Base-by-base conservation (phyloP, 2,113 vertebrate species). In the Lycaon pictus region DNA sequence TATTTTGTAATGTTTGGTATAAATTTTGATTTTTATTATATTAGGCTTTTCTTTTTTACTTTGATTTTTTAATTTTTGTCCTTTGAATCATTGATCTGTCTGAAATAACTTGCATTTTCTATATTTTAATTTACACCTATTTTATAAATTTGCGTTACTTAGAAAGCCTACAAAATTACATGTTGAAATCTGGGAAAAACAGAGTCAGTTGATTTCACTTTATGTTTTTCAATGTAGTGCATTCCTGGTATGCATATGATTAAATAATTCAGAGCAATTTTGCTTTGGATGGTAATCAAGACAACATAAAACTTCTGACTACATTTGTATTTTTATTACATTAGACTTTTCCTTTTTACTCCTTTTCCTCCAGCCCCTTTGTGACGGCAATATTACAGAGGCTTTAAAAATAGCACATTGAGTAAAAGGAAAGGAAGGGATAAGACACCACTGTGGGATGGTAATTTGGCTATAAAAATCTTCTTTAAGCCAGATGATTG, bases 371-470 rank as follows among this genome's bases (percentile, higher is more conserved):
- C 2, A 56, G 53, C 7, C 8, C 9, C 17, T 71, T 55, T 74
- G 53, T 13, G 20, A 96, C 51, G 35, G 51, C 12, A 72, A 17
- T 4, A 82, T 80, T 48, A 81, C 22, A 86, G 35, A n/a, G 29
- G 6, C n/a, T 97, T 97, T 86, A 95, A 96, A 97, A 96, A 93
- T 80, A 90, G 76, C 32, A n/a, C 13, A 81, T 29, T 60, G 32
- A 94, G 81, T 37, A 12, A 65, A 67, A 43, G 67, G 74, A 93
- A 79, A 51, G 25, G 23, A 35, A 51, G 25, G 23, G 35, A 76
- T 23, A 88, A 62, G 81, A 29, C 23, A 71, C 10, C 20, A 11
- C 55, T 7, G 43, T 51, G 58, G 71, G n/a, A 76, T 60, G 27
- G 27, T 48, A 20, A 80, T 95, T 94, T 94, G n/a, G 91, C 13